Evolutionary conservation across 2,888 invertebrate genomes (phyloP), one percentile per base, ranked within the genome.

Genomic region (Drosophila acutilabella): DNA sequence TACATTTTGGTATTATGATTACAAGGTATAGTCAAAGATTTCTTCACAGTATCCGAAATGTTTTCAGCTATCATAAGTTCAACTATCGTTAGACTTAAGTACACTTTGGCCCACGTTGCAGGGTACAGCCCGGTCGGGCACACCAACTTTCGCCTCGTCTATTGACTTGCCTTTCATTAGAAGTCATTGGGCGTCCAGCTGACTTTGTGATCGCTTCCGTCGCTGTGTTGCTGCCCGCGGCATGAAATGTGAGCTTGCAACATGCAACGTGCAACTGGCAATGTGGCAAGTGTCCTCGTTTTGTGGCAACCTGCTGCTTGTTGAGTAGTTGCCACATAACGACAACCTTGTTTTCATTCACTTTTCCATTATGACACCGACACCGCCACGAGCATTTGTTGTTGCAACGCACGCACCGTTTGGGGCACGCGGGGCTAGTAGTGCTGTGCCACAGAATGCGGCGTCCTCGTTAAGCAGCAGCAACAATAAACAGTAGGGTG

Each of bases 351-450:
- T 48, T 67, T 67, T 60, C 56, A 71, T 74, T 56, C 62, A 64
- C 57, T 64, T 78, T 54, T 77, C 47, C 74, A 69, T 69, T 77
- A 70, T 69, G 82, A 72, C 62, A 82, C 78, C 23, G 78, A 72
- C 62, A 82, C 78, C 23, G 78, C 69, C 61, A 64, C 58, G 52
- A 65, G 76, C 81, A 54, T 42, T 71, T 78, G 64, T 64, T 65
- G 33, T 59, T 41, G 38, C 16, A 33, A 33, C 33, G 56, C 23
- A 60, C 10, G 51, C 13, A 26, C 14, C 14, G 41, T 8, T 8
- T 44, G 33, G 10, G 13, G 13, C 36, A 36, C 36, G 13, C n/a
- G 13, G 11, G 13, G 13, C 36, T 4, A 0, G 4, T 4, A 0
- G 4, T 11, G 13, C 36, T 20, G 67, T 42, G 67, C 64, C 72